phyloP scores from a whole-genome alignment of 2,113 vertebrate species.

The Rhineura floridana region DNA sequence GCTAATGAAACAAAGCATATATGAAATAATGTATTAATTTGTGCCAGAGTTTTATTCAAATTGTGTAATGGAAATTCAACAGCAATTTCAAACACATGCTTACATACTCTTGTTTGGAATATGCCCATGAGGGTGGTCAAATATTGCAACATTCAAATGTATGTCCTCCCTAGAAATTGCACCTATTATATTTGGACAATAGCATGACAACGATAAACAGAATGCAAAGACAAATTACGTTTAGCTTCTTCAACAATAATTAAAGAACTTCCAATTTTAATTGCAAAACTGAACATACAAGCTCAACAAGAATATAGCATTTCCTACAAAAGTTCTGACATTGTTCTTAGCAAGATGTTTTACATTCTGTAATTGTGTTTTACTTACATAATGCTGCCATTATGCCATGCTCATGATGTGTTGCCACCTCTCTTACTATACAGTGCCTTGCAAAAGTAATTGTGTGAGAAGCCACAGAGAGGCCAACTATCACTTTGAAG shows the following conservation, averaged over 20 bases:
- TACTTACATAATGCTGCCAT: neutral
- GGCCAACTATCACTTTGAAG: too few species aligned
- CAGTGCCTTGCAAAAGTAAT: too few species aligned
- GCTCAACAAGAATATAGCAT: neutral
- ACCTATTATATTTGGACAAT: neutral
- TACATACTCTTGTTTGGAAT: neutral
- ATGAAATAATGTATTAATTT: neutral
- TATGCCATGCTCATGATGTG: neutral
- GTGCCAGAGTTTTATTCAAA: neutral
- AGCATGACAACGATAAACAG: neutral
- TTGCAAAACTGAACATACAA: neutral
- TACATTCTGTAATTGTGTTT: too few species aligned
- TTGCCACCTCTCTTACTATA: too few species aligned
- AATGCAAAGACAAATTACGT: neutral
- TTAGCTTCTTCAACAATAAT: neutral
- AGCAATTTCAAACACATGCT: neutral
- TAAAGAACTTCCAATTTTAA: neutral
- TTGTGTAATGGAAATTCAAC: neutral
- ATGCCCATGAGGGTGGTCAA: neutral
- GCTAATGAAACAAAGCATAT: neutral
- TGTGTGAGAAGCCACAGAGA: too few species aligned
- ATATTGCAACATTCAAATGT: neutral
- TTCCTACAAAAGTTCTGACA: neutral
- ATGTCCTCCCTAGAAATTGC: neutral
- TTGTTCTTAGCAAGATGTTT: neutral